phyloP scores from a whole-genome alignment of 2,888 invertebrate species.

The Scaptomyza tumidula region DNA sequence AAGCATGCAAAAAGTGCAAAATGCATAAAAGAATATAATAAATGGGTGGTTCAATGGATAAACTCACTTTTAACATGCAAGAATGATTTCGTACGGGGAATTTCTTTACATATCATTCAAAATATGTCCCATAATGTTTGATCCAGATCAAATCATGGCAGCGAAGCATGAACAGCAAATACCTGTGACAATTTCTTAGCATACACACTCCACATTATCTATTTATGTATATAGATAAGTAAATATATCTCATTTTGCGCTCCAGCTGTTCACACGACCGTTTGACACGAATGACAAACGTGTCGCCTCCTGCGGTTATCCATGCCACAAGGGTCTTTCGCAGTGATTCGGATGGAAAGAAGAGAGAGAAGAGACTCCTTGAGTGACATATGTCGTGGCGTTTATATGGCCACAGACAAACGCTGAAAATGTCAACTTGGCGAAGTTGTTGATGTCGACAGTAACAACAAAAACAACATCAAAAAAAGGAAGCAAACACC shows the following conservation, averaged over 20 bases:
- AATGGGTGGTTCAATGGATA: neutral
- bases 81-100: neutral
- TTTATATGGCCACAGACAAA: slow-evolving; percentile 16
- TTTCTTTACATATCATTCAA: neutral
- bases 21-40: neutral
- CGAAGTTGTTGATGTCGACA: slow-evolving; percentile 16
- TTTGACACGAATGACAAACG: slow-evolving; percentile 46
- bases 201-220: slow-evolving; percentile 11
- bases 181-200: slow-evolving; percentile 43
- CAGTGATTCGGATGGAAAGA: neutral
- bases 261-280: slow-evolving; percentile 35
- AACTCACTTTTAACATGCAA: neutral
- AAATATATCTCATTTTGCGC: slow-evolving; percentile 17
- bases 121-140: neutral
- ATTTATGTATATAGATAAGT: slow-evolving; percentile 17
- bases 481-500: slow-evolving; percentile 11
- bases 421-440: slow-evolving; percentile 29
- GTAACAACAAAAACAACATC: slow-evolving; percentile 11
- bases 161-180: slow-evolving; percentile 13
- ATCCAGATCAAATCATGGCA: neutral
- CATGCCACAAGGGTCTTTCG: no score
- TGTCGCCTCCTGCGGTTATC: slow-evolving; percentile 39
- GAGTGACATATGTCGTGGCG: slow-evolving; percentile 23
- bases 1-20: neutral
- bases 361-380: neutral